Evolutionary conservation across 92 coral and sea anemone genomes (phyloP).

Genomic region (Siderastrea radians): DNA sequence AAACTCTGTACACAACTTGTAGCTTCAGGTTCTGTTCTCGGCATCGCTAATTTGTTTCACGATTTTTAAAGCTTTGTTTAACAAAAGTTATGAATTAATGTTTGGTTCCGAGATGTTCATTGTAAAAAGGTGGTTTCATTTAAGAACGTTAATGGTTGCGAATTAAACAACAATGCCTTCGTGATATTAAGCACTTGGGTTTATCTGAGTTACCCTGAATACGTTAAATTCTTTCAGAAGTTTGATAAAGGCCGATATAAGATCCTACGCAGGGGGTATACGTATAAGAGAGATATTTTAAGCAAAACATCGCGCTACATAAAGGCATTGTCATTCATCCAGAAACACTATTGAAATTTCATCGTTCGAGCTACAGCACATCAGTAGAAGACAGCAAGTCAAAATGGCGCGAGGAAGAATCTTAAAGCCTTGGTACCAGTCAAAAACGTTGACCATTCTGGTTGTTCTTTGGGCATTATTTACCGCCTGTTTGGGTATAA

Average conservation of each 20-base stretch:
- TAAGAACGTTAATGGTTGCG: not conserved
- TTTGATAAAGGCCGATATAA: conserved; percentile 20
- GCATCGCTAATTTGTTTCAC: not conserved
- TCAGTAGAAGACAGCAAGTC: not conserved
- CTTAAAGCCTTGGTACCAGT: conserved; percentile 91
- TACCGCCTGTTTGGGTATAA: conserved; percentile 89
- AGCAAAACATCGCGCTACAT: conserved; percentile 13
- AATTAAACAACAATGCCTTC: conserved; percentile 5
- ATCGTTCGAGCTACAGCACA: conserved; percentile 7
- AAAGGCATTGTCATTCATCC: conserved; percentile 8
- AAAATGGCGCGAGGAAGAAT: conserved; percentile 58
- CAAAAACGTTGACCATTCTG: conserved; percentile 85
- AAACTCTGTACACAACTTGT: no score
- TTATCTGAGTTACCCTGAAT: not conserved
- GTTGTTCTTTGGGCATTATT: conserved; percentile 90
- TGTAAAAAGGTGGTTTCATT: not conserved
- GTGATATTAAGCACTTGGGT: conserved; percentile 12
- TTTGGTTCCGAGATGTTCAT: not conserved
- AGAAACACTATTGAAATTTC: conserved; percentile 34
- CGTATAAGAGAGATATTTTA: not conserved
- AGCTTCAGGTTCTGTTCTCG: no score
- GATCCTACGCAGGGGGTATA: conserved; percentile 29
- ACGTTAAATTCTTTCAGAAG: not conserved
- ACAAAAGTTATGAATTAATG: not conserved
- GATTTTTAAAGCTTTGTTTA: not conserved